Evolutionary conservation across 2,113 vertebrate species (phyloP).

Genomic region (Cololabis saira): DNA sequence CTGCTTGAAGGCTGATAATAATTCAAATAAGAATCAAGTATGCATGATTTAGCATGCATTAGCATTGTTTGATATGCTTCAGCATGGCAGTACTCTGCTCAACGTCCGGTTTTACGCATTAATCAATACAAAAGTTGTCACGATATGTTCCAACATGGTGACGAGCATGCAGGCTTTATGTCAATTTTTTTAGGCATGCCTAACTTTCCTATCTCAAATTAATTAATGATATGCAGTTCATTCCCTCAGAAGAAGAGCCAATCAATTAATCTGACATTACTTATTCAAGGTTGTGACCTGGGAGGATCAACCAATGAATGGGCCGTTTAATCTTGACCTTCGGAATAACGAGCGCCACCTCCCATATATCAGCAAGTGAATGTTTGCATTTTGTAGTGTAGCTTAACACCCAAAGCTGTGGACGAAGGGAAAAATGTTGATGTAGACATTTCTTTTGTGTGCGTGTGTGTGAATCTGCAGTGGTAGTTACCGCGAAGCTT

Average conservation of each 20-base stretch:
- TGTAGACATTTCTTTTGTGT: too few relatives aligned
- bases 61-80: constrained; percentile 10
- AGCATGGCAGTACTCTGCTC: neutral
- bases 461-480: neutral
- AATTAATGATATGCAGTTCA: constrained; percentile 30
- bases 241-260: constrained; percentile 54
- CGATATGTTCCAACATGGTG: neutral
- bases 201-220: constrained; percentile 14
- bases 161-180: neutral
- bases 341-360: constrained; percentile 29
- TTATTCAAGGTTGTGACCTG: constrained; percentile 62
- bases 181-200: neutral
- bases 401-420: neutral
- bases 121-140: too few relatives aligned
- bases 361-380: constrained; percentile 2
- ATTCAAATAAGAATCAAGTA: constrained; percentile 19
- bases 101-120: neutral
- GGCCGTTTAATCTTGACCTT: constrained; percentile 65
- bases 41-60: constrained; percentile 2
- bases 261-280: constrained; percentile 60
- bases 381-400: neutral
- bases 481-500: constrained; percentile 19
- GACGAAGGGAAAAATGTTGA: neutral
- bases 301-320: constrained; percentile 56
- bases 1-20: constrained; percentile 15